These are phyloP conservation scores for Ephestia elutella DNA, from an alignment of 1,140 invertebrate genomes.

Conservation along the genomic window DNA sequence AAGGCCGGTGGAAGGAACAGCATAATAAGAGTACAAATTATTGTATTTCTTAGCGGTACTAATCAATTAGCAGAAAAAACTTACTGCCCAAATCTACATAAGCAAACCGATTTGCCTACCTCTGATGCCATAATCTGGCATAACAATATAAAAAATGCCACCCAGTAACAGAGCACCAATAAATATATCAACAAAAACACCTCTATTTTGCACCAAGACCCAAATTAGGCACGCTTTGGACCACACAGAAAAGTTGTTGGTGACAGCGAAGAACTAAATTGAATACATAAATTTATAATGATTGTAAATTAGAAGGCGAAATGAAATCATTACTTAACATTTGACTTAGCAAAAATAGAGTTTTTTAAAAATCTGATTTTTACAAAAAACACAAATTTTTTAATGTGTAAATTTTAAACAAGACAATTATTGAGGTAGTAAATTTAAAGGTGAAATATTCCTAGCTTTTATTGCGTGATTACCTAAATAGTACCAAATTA, in stretches of 20 bases:
- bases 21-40: neutral
- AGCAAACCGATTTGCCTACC: neutral
- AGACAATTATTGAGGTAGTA: too few species aligned
- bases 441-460: too few species aligned
- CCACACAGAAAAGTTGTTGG: constrained; percentile 8
- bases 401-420: too few species aligned
- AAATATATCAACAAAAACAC: constrained; percentile 21
- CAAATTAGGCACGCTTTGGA: constrained; percentile 31
- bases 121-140: neutral
- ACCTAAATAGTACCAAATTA: too few species aligned
- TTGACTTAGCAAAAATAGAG: too few species aligned
- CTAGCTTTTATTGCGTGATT: too few species aligned
- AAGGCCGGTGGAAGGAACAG: too few species aligned
- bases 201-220: constrained; percentile 18
- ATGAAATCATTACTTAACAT: too few species aligned
- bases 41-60: neutral
- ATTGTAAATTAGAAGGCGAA: neutral
- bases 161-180: constrained; percentile 21
- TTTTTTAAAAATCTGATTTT: too few species aligned
- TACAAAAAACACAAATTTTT: too few species aligned
- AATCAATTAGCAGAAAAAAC: neutral
- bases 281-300: neutral
- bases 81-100: neutral
- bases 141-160: constrained; percentile 21
- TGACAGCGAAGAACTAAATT: neutral